Evolutionary conservation across 2,888 invertebrate genomes (phyloP).

Genomic region (Sepioteuthis lessoniana): DNA sequence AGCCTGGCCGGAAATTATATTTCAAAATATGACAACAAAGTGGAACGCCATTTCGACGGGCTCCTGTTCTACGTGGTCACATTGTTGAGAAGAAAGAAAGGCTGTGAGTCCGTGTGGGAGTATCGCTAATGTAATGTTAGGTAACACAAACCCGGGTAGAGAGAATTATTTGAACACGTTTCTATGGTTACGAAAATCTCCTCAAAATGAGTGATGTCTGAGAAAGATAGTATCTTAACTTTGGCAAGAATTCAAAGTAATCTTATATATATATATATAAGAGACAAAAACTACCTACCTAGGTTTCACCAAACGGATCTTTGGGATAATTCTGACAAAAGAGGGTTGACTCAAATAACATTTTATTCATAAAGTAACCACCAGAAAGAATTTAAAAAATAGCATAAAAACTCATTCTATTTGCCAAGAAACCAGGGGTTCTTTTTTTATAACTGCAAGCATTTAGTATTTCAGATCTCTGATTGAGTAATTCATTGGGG

Average conservation of each 20-base stretch:
- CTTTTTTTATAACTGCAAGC: no score
- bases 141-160: neutral
- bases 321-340: no score
- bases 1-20: constrained; percentile 11
- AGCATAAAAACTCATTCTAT: no score
- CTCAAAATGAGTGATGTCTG: neutral
- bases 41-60: neutral
- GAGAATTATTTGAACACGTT: neutral
- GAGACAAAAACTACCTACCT: no score
- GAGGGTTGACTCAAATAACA: no score
- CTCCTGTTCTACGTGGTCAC: neutral
- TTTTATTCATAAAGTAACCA: no score
- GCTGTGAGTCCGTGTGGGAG: neutral
- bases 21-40: constrained; percentile 33
- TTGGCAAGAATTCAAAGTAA: neutral
- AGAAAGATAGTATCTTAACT: neutral
- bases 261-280: neutral
- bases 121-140: neutral
- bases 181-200: neutral
- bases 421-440: no score
- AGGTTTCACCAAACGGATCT: no score
- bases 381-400: no score
- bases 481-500: no score
- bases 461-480: no score
- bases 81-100: neutral